These are phyloP conservation scores for Penaeus chinensis DNA, from an alignment of 1,140 invertebrate species.

Conservation along the genomic window DNA sequence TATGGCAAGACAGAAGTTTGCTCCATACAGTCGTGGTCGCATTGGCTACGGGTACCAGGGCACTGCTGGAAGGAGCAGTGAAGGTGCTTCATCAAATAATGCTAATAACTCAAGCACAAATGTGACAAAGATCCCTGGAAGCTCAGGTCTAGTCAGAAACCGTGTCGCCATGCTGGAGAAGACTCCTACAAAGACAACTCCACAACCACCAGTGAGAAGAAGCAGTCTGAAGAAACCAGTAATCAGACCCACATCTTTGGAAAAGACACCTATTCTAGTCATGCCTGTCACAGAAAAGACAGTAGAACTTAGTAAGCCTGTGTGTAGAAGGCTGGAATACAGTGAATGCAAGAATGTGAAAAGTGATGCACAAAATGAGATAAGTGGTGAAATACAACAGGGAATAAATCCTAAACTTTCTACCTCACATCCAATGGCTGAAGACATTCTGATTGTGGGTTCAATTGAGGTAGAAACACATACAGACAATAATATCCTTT, in stretches of 20 bases:
- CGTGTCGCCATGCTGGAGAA: slow-evolving; percentile 50
- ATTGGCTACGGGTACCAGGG: slow-evolving; percentile 40
- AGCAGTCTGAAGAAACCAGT: slow-evolving; percentile 44
- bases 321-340: slow-evolving; percentile 60
- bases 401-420: slow-evolving; percentile 3
- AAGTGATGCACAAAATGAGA: slow-evolving; percentile 17
- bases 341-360: slow-evolving; percentile 41
- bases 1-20: slow-evolving; percentile 62
- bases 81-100: slow-evolving; percentile 1
- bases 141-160: slow-evolving; percentile 43
- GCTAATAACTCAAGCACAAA: neutral
- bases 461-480: slow-evolving; percentile 54
- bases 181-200: slow-evolving; percentile 34
- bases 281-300: slow-evolving; percentile 54
- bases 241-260: slow-evolving; percentile 57
- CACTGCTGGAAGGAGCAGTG: slow-evolving; percentile 6
- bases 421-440: slow-evolving; percentile 1
- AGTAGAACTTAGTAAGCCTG: slow-evolving; percentile 58
- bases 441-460: slow-evolving; percentile 54
- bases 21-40: slow-evolving; percentile 50
- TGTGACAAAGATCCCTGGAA: slow-evolving; percentile 27
- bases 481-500: slow-evolving; percentile 26
- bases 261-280: slow-evolving; percentile 62
- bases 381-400: neutral
- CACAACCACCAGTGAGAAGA: slow-evolving; percentile 37